Evolutionary conservation across 2,113 vertebrate species (phyloP).

Genomic region (Muntiacus muntjak): DNA sequence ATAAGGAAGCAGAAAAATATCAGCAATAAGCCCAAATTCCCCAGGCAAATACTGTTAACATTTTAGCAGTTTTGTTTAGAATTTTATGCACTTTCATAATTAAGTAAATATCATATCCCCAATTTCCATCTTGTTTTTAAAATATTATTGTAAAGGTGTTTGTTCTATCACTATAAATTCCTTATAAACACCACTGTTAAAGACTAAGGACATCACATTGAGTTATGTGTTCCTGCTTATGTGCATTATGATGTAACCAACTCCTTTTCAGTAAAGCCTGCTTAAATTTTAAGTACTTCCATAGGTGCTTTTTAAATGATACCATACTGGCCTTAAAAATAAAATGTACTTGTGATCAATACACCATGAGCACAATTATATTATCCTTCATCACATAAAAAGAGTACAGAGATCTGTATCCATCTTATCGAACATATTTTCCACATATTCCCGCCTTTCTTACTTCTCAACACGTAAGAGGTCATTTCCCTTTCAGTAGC

Average conservation of each 20-base stretch:
- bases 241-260: neutral
- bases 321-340: neutral
- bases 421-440: neutral
- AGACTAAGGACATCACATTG: neutral
- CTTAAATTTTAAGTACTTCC: neutral
- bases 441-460: neutral
- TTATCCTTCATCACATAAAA: neutral
- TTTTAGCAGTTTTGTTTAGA: slow-evolving; percentile 15
- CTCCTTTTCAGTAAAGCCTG: neutral
- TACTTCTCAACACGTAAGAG: neutral
- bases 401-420: neutral
- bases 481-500: neutral
- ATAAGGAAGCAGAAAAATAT: neutral
- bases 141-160: neutral
- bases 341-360: neutral
- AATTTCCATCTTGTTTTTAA: neutral
- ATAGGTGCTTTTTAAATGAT: neutral
- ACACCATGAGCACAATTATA: neutral
- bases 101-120: neutral
- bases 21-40: neutral
- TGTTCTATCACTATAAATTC: neutral
- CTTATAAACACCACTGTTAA: neutral
- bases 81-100: slow-evolving; percentile 3
- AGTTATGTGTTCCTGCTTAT: neutral
- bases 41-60: neutral